phyloP scores from a whole-genome alignment of 2,888 invertebrate genomes.

The Stenolophus ochropezus region DNA sequence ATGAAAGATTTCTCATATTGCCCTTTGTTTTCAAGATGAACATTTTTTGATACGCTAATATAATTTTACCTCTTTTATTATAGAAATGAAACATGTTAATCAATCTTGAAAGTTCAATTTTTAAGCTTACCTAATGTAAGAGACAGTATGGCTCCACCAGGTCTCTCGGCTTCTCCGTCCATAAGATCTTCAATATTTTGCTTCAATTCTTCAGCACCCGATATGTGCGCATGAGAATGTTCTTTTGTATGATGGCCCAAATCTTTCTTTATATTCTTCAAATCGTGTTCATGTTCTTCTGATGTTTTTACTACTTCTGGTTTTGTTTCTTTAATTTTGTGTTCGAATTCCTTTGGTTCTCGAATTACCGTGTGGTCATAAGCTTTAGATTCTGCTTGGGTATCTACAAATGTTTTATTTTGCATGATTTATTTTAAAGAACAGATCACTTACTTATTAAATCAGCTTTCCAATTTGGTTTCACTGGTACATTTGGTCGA shows the following conservation, averaged over 20 bases:
- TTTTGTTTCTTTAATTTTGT: constrained; percentile 65
- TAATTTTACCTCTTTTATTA: no score
- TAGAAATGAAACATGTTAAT: no score
- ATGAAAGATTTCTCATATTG: no score
- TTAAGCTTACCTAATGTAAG: constrained; percentile 82
- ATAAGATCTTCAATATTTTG: constrained; percentile 61
- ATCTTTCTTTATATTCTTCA: constrained; percentile 63
- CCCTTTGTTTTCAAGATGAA: no score
- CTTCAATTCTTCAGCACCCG: constrained; percentile 61
- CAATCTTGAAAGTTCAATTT: no score
- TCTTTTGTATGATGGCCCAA: constrained; percentile 62
- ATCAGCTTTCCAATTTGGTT: constrained; percentile 57
- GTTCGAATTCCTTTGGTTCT: constrained; percentile 57
- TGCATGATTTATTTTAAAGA: background rate
- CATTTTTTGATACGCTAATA: no score
- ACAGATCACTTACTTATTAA: constrained; percentile 44
- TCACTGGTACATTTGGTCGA: constrained; percentile 19
- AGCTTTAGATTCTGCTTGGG: constrained; percentile 54
- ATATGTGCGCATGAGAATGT: constrained; percentile 48
- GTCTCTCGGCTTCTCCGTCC: constrained; percentile 81
- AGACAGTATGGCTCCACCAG: constrained; percentile 87
- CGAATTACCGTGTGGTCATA: constrained; percentile 56
- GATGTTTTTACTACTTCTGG: constrained; percentile 71
- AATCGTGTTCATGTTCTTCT: constrained; percentile 69
- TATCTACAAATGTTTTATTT: constrained; percentile 36